phyloP scores from a whole-genome alignment of 2,888 invertebrate genomes.

The Octodonta nipae region DNA sequence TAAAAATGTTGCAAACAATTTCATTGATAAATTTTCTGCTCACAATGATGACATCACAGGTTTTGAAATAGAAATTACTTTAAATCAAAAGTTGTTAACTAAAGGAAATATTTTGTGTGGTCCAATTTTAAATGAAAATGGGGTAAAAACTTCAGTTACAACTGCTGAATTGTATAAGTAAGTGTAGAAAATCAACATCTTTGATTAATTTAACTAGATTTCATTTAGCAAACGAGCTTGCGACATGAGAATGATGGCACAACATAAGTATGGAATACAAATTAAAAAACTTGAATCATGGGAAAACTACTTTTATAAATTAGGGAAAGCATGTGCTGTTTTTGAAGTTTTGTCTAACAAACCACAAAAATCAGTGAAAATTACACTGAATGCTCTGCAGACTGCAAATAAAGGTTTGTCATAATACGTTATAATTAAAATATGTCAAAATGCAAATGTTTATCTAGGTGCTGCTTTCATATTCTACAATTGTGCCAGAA shows the following conservation, averaged over 20 bases:
- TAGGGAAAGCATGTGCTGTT: conserved; percentile 52
- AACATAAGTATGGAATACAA: conserved; percentile 53
- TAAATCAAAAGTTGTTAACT: conserved; percentile 33
- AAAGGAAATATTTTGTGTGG: conserved; percentile 39
- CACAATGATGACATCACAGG: conserved; percentile 19
- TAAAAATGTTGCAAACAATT: conserved; percentile 28
- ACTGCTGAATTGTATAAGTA: conserved; percentile 44
- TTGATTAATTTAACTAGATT: too few relatives aligned
- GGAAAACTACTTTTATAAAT: conserved; percentile 42
- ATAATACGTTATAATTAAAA: too few relatives aligned
- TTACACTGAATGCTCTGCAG: conserved; percentile 29
- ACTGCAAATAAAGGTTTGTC: conserved; percentile 20
- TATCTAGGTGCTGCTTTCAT: conserved; percentile 56
- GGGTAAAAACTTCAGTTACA: conserved; percentile 36
- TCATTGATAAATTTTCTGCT: conserved; percentile 21
- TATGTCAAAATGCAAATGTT: too few relatives aligned
- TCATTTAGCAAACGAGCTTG: conserved; percentile 44
- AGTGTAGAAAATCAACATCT: conserved; percentile 10
- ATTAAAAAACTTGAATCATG: conserved; percentile 39
- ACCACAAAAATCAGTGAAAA: conserved; percentile 45
- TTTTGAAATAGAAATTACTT: conserved; percentile 23
- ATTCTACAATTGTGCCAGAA: conserved; percentile 63
- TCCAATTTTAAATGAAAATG: conserved; percentile 44
- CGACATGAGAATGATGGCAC: conserved; percentile 52
- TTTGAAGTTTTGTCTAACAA: conserved; percentile 58